Base-by-base conservation (phyloP, 2,797 vertebrate species). In the Zalophus californianus region DNA sequence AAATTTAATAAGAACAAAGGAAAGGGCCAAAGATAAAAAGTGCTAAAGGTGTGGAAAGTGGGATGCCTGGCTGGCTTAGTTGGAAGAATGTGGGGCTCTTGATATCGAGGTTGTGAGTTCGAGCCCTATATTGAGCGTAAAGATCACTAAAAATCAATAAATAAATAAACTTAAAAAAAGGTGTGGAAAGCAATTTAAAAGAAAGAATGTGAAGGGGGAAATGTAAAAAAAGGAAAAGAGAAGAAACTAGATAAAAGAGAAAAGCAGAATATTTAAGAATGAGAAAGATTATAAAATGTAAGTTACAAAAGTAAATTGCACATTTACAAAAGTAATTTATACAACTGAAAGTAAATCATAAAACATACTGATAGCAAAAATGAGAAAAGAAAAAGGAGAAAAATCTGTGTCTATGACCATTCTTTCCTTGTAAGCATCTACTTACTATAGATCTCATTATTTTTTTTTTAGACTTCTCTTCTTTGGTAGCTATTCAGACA, bases 291-390 rank as follows among this genome's bases (percentile, higher is more conserved):
- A 85, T 15, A 85, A 38, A 29, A 90, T 83, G 21, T 85, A 87
- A 79, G 77, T 73, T 70, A 82, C 12, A 92, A 95, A 85, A 68
- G 35, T 23, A 29, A 44, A 68, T 15, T 27, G 8, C 8, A 52
- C 62, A 60, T 85, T 38, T 82, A 62, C 8, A 66, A 54, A 85
- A 77, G 52, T 62, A 72, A 79, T 50, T 80, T 80, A 60, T 7
- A 77, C 35, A 85, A 72, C 18, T 27, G 50, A 96, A 77, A 23
- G 62, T 54, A 88, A 90, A 80, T 83, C 7, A 56, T 54, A 86
- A 93, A 52, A 95, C 6, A 80, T 21, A 86, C 32, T 52, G 68
- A 75, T 13, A 56, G 52, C 50, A 91, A 94, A 90, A 85, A 56
- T 44, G 25, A 73, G 60, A 73, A 92, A 85, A 6, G 4, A 96